Conservation (phyloP, 2,113 vertebrate genomes). For the Petromus typicus region DNA sequence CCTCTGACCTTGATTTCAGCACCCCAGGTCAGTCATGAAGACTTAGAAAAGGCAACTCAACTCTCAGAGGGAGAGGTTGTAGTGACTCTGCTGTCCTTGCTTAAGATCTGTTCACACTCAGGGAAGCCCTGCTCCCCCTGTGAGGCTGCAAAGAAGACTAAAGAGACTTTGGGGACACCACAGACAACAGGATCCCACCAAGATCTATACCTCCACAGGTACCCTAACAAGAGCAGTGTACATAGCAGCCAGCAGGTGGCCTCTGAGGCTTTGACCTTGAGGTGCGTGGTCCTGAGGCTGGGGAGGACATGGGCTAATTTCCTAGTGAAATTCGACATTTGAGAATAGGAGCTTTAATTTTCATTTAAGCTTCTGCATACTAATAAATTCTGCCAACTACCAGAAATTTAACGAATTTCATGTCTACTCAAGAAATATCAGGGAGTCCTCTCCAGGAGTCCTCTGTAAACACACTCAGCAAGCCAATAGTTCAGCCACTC, state of each 20-base stretch:
- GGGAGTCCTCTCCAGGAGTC: not conserved
- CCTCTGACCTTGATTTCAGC: not conserved
- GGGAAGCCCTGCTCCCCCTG: no score
- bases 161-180: not conserved
- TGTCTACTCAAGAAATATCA: not conserved
- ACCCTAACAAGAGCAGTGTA: not conserved
- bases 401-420: not conserved
- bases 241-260: not conserved
- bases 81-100: not conserved
- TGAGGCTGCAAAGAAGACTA: not conserved
- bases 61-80: not conserved
- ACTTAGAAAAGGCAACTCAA: fast-evolving
- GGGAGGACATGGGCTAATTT: not conserved
- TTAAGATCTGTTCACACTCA: not conserved
- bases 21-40: not conserved
- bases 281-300: not conserved
- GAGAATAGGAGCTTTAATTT: not conserved
- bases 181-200: not conserved
- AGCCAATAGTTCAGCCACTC: not conserved
- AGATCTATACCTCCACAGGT: no score
- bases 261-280: not conserved
- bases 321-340: not conserved
- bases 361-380: not conserved
- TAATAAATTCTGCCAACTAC: not conserved
- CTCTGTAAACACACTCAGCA: no score